phyloP scores from a whole-genome alignment of 64 coral and sea anemone genomes.

The Cladopsammia gracilis region DNA sequence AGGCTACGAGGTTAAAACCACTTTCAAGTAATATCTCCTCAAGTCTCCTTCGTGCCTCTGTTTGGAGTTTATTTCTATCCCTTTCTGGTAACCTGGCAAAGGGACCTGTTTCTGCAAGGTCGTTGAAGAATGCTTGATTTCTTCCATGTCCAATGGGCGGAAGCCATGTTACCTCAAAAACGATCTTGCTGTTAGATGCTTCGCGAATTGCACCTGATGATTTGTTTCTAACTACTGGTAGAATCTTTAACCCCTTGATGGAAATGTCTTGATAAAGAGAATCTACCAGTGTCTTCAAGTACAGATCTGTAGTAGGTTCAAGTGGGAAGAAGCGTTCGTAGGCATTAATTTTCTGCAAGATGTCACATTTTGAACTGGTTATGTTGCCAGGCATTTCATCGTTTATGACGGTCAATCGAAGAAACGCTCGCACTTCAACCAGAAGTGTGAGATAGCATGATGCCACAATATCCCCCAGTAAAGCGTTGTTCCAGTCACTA shows the following conservation, averaged over 20 bases:
- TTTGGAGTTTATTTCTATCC: too few species aligned
- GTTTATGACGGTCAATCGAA: slow-evolving; percentile 22
- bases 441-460: slow-evolving; percentile 69
- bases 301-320: neutral
- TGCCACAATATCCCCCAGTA: slow-evolving; percentile 53
- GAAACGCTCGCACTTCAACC: slow-evolving; percentile 23
- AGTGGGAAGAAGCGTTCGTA: slow-evolving; percentile 30
- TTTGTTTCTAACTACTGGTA: slow-evolving; percentile 7
- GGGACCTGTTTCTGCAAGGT: neutral
- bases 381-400: neutral
- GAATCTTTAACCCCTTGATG: slow-evolving; percentile 27
- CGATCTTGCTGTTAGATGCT: neutral
- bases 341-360: neutral
- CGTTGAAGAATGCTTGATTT: slow-evolving; percentile 28
- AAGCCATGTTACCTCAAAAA: neutral
- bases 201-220: neutral
- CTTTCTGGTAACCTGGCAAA: too few species aligned
- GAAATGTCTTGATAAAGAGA: slow-evolving; percentile 61
- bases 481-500: slow-evolving; percentile 52
- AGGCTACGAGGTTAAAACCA: neutral
- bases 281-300: slow-evolving; percentile 43
- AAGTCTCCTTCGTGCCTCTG: neutral
- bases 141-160: slow-evolving; percentile 13
- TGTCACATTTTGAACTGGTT: neutral
- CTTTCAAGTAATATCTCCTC: slow-evolving; percentile 6